These are phyloP conservation scores for Cecropterus lyciades DNA, from an alignment of 1,140 invertebrate species.

Conservation along the genomic window DNA sequence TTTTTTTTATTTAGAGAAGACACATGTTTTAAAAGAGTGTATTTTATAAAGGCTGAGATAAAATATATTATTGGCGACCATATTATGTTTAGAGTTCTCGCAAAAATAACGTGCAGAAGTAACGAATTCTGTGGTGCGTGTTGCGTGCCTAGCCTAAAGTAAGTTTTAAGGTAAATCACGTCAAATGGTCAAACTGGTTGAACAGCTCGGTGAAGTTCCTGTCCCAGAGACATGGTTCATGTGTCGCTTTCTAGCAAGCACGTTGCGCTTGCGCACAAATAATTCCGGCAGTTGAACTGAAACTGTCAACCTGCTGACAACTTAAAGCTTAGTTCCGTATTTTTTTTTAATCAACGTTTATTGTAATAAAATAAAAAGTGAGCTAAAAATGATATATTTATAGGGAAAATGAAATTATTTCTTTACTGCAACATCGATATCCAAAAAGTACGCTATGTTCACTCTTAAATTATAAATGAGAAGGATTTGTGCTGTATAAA, in stretches of 20 bases:
- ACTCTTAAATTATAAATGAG: too few species aligned
- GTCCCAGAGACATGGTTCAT: slow-evolving; percentile 60
- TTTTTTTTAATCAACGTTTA: not conserved
- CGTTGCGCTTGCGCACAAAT: slow-evolving; percentile 18
- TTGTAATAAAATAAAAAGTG: too few species aligned
- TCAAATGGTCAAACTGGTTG: slow-evolving; percentile 39
- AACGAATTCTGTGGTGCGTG: not conserved
- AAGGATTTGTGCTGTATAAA: too few species aligned
- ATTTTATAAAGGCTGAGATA: too few species aligned
- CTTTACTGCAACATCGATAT: too few species aligned
- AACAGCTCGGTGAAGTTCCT: slow-evolving; percentile 44
- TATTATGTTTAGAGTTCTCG: not conserved
- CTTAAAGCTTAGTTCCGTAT: not conserved
- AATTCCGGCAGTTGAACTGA: slow-evolving; percentile 4
- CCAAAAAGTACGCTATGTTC: too few species aligned
- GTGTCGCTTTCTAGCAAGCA: slow-evolving; percentile 72
- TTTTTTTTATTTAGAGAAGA: too few species aligned
- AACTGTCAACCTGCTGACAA: not conserved
- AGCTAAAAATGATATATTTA: too few species aligned
- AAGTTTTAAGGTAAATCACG: slow-evolving; percentile 19
- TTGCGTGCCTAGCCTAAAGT: not conserved
- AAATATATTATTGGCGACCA: not conserved
- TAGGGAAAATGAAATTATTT: too few species aligned
- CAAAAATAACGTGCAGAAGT: not conserved
- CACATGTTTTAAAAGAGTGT: too few species aligned